Evolutionary conservation across 92 coral and sea anemone species (phyloP), one percentile per base, ranked within the genome.

Genomic region (Actinernus sp.): DNA sequence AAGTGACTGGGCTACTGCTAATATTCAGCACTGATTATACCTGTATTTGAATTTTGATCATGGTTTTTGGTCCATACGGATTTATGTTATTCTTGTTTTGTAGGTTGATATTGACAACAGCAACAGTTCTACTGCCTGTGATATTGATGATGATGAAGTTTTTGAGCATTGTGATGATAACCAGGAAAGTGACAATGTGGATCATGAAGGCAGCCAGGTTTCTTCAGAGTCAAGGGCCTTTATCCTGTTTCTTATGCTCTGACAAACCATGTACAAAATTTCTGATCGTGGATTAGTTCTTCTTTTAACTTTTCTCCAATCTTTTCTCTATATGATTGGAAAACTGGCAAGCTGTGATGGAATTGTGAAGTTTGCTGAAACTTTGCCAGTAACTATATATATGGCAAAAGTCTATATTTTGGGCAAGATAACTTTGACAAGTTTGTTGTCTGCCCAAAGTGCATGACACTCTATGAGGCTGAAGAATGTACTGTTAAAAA

Each of bases 181-280:
- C 5, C 18, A 45, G 52, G 52, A 45, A 45, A n/a, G n/a, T n/a
- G n/a, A n/a, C n/a, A n/a, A n/a, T n/a, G n/a, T n/a, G n/a, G 52
- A 45, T 45, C 19, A 9, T 23, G 19, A 12, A 45, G 52, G 21
- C 10, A 23, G 10, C 18, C 52, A 45, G 5, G 17, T 18, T 18
- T 63, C 64, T 14, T 24, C 68, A 50, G 77, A 76, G 56, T 44
- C 51, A 21, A 53, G 33, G 53, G 56, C 40, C 17, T 63, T 80
- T 36, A 50, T 80, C 1, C 28, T 80, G 28, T 80, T 80, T 50
- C 63, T 80, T 3, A 49, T 80, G 32, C 43, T 80, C 31, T 72
- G 75, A 75, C 87, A 80, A 66, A 26, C 75, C 8, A 25, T 72
- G 47, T 80, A 74, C 60, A 80, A 80, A 62, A 74, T 80, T 26